Base-by-base conservation (phyloP, 2,113 vertebrate species). In the Clinocottus analis region DNA sequence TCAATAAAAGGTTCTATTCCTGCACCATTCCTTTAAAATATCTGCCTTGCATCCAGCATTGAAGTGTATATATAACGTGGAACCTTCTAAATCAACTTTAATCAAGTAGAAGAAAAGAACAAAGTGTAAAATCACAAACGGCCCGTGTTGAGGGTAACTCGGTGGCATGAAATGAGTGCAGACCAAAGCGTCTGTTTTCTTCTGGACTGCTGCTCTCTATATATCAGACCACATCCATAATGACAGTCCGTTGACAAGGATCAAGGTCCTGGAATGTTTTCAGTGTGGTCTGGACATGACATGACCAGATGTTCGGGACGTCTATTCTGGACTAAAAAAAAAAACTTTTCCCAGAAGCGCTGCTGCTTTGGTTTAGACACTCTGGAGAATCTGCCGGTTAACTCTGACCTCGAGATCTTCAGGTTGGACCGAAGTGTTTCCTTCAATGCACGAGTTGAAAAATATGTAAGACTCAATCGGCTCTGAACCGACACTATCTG, bases 171-270 rank as follows among this genome's bases (percentile, higher is more conserved):
- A 63, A 43, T 7, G 66, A 82, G 81, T 65, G 84, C 66, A 74
- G 68, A 43, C 70, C 70, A 55, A 68, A 70, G 82, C 5, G 14
- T 58, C 53, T 9, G 80, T 78, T 63, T 90, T 69, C 60, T 49
- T 66, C 60, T 83, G 58, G 1, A 55, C 82, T 83, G 56, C 75
- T 77, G 74, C 70, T 84, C 89, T 41, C 51, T 72, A 86, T 88
- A 88, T 85, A 92, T 82, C 88, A 80, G 59, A 83, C 91, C 93
- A 80, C 89, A 87, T 93, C 73, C 88, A 89, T 94, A 94, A 94
- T 95, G 92, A 93, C 89, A 92, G 93, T 87, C 75, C 80, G 49
- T 49, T 78, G 65, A 3, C 56, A 16, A 45, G 85, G 83, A 92
- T 90, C 79, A 85, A 89, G 84, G 82, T 73, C 73, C 65, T 65